Evolutionary conservation across 2,113 vertebrate species (phyloP), one percentile per base, ranked within the genome.

Genomic region (Entomyzon cyanotis): DNA sequence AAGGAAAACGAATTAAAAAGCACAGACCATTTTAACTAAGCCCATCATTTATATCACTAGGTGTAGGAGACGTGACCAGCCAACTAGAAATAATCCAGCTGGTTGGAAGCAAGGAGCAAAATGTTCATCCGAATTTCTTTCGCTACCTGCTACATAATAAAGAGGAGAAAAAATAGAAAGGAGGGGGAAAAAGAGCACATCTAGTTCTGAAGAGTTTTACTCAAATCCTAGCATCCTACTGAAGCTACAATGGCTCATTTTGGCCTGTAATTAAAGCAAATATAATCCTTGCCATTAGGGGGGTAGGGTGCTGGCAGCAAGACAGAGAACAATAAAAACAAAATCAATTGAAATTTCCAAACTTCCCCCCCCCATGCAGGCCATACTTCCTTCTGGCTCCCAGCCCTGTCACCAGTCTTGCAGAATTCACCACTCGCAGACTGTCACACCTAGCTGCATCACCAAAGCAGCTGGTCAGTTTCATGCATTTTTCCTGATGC

Each of bases 71-170:
- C 0, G 0, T 79, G 58, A 89, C 50, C 90, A 95, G 76, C 30
- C 92, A 96, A 86, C 60, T 65, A 87, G 94, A 96, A 96, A 95
- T 82, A 93, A 94, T 70, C 80, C 95, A 93, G 73, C 69, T 92
- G 95, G 53, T 50, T 89, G 8, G 39, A 90, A 65, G 35, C 19
- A 94, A 75, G 64, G 8, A 4, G 35, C 17, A 91, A 94, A 93
- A 76, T 21, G 31, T 24, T 94, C 35, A 49, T 78, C 44, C 18
- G 7, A n/a, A n/a, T 73, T 84, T 84, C 23, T 82, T 87, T 70
- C 15, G 12, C 30, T 56, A 47, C 9, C 15, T 79, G 6, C 56
- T 67, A 50, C 25, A 37, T 11, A 90, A 41, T 28, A 87, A 81
- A 18, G 2, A 1, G 9, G 1, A 49, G 4, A 0, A 1, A 25